Conservation (phyloP, 2,888 invertebrate genomes). For the Acronicta leporina region DNA sequence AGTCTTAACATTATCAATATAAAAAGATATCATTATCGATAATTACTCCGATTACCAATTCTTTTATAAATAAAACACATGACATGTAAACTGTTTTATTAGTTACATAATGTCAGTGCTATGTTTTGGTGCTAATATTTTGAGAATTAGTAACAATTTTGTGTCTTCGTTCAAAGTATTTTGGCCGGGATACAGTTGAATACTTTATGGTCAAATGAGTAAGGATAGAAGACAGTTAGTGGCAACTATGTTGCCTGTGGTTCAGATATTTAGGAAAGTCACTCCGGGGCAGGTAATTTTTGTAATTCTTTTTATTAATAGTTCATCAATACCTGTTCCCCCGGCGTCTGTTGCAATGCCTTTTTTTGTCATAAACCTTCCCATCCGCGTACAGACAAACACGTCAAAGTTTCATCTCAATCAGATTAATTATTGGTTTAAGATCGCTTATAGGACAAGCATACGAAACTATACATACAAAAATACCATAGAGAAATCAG, state of each 20-base stretch:
- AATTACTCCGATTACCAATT: slow-evolving; percentile 26
- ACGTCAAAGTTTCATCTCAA: too few relatives aligned
- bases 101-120: slow-evolving; percentile 30
- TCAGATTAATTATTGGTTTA: too few relatives aligned
- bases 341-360: too few relatives aligned
- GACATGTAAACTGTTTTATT: slow-evolving; percentile 6
- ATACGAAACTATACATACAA: too few relatives aligned
- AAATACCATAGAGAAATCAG: too few relatives aligned
- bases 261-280: slow-evolving; percentile 79
- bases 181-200: not conserved
- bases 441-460: too few relatives aligned
- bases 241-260: slow-evolving; percentile 73
- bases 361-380: too few relatives aligned
- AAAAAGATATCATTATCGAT: slow-evolving; percentile 29
- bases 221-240: slow-evolving; percentile 63
- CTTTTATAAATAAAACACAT: slow-evolving; percentile 25
- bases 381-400: too few relatives aligned
- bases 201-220: slow-evolving; percentile 17
- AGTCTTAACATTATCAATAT: slow-evolving; percentile 12
- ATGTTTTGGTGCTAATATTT: slow-evolving; percentile 12
- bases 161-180: not conserved
- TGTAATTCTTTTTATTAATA: not conserved
- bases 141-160: not conserved
- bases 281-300: slow-evolving; percentile 77
- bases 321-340: too few relatives aligned